Percentiles rank a stretch among this genome's conserved stretches.
Evolutionary conservation across 2,797 vertebrate genomes (phyloP).

Genomic region (Jordanella pulchra): DNA sequence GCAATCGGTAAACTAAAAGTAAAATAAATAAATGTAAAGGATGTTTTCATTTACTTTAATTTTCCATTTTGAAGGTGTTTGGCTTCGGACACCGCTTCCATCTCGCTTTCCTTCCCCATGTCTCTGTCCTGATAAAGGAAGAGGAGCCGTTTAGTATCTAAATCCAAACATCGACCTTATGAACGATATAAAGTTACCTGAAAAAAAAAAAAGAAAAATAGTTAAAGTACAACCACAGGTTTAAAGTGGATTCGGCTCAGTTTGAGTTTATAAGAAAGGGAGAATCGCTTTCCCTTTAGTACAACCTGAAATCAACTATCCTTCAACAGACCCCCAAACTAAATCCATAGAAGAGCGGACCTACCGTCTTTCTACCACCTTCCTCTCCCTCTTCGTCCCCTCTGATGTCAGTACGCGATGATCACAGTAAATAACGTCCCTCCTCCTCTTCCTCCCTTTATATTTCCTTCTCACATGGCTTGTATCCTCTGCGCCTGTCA

Average conservation of each 20-base stretch:
- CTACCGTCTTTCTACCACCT: not conserved
- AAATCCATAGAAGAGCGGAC: not conserved
- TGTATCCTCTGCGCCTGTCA: not conserved
- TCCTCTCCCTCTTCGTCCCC: not conserved
- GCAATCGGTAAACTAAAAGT: not conserved
- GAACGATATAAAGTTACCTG: not conserved
- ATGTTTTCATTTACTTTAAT: constrained; percentile 44
- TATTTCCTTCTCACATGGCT: constrained; percentile 33
- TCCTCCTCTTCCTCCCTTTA: not conserved
- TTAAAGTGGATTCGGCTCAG: not conserved
- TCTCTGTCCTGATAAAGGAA: constrained; percentile 30
- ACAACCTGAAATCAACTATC: too few relatives aligned
- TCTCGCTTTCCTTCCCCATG: constrained; percentile 40
- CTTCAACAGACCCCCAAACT: too few relatives aligned
- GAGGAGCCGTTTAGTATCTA: not conserved
- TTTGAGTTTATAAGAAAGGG: not conserved
- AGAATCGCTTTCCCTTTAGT: not conserved
- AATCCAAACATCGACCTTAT: constrained; percentile 1
- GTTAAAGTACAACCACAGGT: not conserved
- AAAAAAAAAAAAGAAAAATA: not conserved
- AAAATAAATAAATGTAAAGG: not conserved
- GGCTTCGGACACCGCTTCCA: not conserved
- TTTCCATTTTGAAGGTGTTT: constrained; percentile 52
- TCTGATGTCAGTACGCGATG: not conserved
- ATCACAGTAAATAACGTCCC: not conserved